These are phyloP conservation scores for Menura novaehollandiae DNA, from an alignment of 2,113 vertebrate genomes.

Conservation along the genomic window DNA sequence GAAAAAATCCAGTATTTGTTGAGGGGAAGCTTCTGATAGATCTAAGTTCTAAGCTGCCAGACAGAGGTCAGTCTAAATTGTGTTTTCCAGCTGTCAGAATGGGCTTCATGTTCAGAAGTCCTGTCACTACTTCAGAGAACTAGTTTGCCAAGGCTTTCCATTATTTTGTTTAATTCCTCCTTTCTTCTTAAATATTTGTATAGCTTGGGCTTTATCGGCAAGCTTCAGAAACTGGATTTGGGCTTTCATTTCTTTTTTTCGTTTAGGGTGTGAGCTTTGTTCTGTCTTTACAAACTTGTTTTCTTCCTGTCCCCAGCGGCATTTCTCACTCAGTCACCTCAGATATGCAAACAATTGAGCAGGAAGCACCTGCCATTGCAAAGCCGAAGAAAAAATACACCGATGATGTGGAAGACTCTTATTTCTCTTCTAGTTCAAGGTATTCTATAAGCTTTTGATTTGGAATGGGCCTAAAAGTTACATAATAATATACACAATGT, in stretches of 20 bases:
- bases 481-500: background rate
- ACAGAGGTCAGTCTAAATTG: background rate
- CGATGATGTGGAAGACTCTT: conserved; percentile 74
- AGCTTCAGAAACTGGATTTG: background rate
- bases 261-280: background rate
- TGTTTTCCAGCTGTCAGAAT: background rate
- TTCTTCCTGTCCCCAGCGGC: conserved; percentile 70
- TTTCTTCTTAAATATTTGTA: background rate
- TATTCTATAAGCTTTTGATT: background rate
- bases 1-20: background rate
- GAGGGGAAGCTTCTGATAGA: background rate
- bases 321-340: conserved; percentile 91
- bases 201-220: background rate
- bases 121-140: background rate
- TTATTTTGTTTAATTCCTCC: background rate
- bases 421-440: conserved; percentile 76
- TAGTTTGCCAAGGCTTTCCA: background rate
- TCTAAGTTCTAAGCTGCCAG: background rate
- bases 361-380: conserved; percentile 77
- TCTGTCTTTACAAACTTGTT: background rate
- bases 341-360: conserved; percentile 94
- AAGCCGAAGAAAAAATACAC: conserved; percentile 74
- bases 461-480: background rate
- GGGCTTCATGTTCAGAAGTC: background rate
- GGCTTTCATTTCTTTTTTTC: background rate